These are phyloP conservation scores for Beroe forskalii DNA, from an alignment of 37 sponge, comb jelly and placozoan genomes.

Conservation along the genomic window DNA sequence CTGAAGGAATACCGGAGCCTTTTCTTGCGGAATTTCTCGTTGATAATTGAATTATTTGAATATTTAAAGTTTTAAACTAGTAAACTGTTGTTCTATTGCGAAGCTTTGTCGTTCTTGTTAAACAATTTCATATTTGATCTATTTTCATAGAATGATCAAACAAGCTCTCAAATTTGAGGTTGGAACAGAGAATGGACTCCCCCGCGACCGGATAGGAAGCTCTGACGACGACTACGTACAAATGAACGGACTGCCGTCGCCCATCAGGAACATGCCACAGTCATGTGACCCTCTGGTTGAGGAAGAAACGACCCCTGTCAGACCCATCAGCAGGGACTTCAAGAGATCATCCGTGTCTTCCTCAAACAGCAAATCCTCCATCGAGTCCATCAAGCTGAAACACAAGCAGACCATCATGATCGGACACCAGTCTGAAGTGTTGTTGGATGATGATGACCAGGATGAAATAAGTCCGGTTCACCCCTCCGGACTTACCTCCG, in stretches of 20 bases:
- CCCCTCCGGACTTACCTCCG: too few species aligned
- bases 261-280: neutral
- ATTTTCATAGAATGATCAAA: too few species aligned
- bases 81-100: too few species aligned
- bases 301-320: neutral
- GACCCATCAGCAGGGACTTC: conserved; percentile 21
- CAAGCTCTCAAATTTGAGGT: too few species aligned
- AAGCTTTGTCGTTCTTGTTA: too few species aligned
- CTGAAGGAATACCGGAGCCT: too few species aligned
- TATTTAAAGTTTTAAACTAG: too few species aligned
- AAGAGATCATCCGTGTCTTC: conserved; percentile 26
- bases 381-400: conserved; percentile 48
- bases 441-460: neutral
- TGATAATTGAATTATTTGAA: too few species aligned
- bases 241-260: conserved; percentile 41
- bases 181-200: neutral
- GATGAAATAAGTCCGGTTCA: neutral
- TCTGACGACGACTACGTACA: conserved; percentile 58
- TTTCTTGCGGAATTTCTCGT: too few species aligned
- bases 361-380: neutral
- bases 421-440: neutral
- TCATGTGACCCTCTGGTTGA: conserved; percentile 9
- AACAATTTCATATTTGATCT: too few species aligned
- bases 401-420: conserved; percentile 43
- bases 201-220: neutral